Base-by-base conservation (phyloP, 2,113 vertebrate genomes). In the Ardeotis arabs region DNA sequence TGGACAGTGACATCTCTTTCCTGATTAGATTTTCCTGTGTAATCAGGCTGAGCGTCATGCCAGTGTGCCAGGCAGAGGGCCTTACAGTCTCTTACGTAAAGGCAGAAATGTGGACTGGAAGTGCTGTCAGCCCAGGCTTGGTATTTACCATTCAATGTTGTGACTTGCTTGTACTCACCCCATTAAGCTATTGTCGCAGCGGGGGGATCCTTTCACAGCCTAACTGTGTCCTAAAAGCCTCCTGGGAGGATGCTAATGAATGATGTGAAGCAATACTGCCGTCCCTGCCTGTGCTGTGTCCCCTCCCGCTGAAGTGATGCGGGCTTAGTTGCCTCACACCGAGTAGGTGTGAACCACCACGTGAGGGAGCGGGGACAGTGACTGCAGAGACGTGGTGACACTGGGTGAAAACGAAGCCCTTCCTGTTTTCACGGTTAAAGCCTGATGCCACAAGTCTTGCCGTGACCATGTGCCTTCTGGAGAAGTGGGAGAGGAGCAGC, bases 301-400 rank as follows among this genome's bases (percentile, higher is more conserved):
- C 39, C 19, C 23, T 2, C 4, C 4, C 4, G 4, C 9, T 1
- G 0, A 68, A 52, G 21, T 17, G 2, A 8, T 1, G 2, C 2
- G 1, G 15, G 21, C 33, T 72, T 0, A 0, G 28, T 23, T 4
- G 4, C 35, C 64, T 59, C 49, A 23, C 49, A 15, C 45, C 64
- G 39, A 66, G 58, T 12, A 35, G 11, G 19, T 12, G 37, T 24
- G 52, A 70, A 70, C 39, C 2, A 0, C 23, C 49, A 31, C 1
- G 2, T 35, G 14, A 18, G 24, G 4, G 7, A 49, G 13, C 3
- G 5, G 47, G 14, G 24, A 13, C 44, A 22, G 62, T 3, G 39
- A 17, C 24, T 3, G 0, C 59, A 21, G 41, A 2, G 29, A 33
- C 0, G 1, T 29, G 41, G 21, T 73, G 67, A 29, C 64, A 7